Evolutionary conservation across 2,888 invertebrate genomes (phyloP).

Genomic region (Dasysyrphus albostriatus): DNA sequence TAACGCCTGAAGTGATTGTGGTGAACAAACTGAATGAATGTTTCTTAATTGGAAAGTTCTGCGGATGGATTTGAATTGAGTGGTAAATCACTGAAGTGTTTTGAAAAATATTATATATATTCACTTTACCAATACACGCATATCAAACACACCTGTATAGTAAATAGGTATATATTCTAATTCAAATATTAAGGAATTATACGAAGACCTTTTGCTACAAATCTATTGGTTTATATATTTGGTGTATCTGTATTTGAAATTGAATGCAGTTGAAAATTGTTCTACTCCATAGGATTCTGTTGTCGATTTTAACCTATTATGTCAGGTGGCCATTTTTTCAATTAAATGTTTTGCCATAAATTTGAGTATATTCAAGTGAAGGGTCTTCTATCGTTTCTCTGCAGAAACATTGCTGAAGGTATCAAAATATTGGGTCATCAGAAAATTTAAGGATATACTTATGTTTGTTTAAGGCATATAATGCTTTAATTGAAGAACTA

Average conservation of each 20-base stretch:
- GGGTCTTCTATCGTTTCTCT: not conserved
- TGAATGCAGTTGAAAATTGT: not conserved
- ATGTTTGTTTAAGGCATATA: no score
- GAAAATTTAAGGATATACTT: no score
- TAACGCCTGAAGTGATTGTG: constrained; percentile 51
- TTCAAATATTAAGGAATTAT: not conserved
- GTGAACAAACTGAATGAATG: constrained; percentile 59
- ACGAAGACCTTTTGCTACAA: not conserved
- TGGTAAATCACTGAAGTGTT: constrained; percentile 16
- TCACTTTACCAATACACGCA: not conserved
- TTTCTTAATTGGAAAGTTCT: constrained; percentile 63
- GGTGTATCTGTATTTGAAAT: not conserved
- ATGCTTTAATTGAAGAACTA: no score
- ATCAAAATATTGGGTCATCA: no score
- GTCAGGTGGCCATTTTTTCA: constrained; percentile 23
- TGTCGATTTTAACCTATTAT: constrained; percentile 4
- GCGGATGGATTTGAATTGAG: constrained; percentile 42
- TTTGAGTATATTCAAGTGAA: not conserved
- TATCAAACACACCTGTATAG: not conserved
- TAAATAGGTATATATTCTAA: not conserved
- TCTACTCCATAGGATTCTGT: not conserved
- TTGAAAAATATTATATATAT: not conserved
- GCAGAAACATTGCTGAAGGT: not conserved
- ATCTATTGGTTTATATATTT: not conserved
- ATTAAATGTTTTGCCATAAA: constrained; percentile 6